Evolutionary conservation across 2,113 vertebrate genomes (phyloP), one percentile per base, ranked within the genome.

Genomic region (Leptodactylus fuscus): DNA sequence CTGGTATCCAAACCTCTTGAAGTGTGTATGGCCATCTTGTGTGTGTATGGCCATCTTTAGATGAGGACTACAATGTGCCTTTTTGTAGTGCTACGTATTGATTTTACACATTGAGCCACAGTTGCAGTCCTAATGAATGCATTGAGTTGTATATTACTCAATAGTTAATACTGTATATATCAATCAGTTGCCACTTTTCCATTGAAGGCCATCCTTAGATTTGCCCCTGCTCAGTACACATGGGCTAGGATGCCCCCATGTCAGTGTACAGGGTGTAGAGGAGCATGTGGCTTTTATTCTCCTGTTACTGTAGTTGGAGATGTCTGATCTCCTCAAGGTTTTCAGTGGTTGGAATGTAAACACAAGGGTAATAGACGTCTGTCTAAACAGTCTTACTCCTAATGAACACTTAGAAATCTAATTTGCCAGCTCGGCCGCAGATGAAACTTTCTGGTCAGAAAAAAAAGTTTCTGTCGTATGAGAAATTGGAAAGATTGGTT

Each of bases 401-500:
- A 62, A 60, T 60, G 73, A 85, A 65, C 58, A 38, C 60, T 77
- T 16, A 62, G 44, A 62, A 77, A 58, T 67, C 24, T 22, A 22
- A 41, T 69, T 46, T 69, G 12, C 4, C 55, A 7, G 29, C 12
- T 58, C 67, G 44, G 58, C 20, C 32, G 48, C 44, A 78, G 83
- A 84, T 53, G 58, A 46, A 41, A 34, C 46, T 22, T 53, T 67
- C 46, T 1, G 5, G 34, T 41, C 29, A 38, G 74, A 46, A 65
- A 22, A 65, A 51, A 53, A 41, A 55, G 15, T 5, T 49, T 16
- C 18, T 32, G 83, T 78, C 83, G 55, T 55, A 36, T 51, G 44
- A 79, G 60, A 85, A 79, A 79, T 70, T 78, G 74, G 62, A 78
- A 24, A 67, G 32, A 85, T 65, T 84, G 24, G 22, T 36, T 48